Evolutionary conservation across 2,113 vertebrate species (phyloP).

Genomic region (Xiphorhynchus elegans): DNA sequence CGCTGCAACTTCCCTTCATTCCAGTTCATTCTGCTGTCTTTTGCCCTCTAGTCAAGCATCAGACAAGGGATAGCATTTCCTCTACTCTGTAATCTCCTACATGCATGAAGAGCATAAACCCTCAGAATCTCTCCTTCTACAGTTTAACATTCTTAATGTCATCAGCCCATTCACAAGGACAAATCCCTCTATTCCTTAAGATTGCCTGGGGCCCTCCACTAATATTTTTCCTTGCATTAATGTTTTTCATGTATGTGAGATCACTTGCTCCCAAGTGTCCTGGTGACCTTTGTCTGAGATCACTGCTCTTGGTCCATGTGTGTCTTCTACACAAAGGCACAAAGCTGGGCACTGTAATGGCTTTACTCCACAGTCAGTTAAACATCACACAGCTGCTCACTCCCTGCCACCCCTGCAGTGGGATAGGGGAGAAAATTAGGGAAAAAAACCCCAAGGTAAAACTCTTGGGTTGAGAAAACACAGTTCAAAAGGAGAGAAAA

Average conservation of each 20-base stretch:
- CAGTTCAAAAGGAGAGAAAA: background rate
- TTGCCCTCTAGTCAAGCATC: background rate
- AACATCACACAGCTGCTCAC: background rate
- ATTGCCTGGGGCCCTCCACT: background rate
- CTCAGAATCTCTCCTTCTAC: background rate
- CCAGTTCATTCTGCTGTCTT: background rate
- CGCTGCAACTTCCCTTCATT: background rate
- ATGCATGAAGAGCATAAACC: background rate
- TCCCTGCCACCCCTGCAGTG: background rate
- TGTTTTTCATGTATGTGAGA: background rate
- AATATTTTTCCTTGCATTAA: background rate
- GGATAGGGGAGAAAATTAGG: background rate
- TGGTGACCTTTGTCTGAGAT: background rate
- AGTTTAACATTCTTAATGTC: background rate
- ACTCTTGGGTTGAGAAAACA: background rate
- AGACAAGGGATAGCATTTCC: background rate
- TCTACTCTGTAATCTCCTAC: background rate
- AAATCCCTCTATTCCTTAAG: background rate
- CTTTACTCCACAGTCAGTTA: background rate
- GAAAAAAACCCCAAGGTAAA: background rate
- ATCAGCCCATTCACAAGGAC: background rate
- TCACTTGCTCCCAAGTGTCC: background rate
- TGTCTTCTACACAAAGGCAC: background rate
- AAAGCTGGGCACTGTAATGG: background rate
- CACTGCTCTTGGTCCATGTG: background rate